Base-by-base conservation (phyloP, 2,888 invertebrate genomes). In the Andrena marginata region DNA sequence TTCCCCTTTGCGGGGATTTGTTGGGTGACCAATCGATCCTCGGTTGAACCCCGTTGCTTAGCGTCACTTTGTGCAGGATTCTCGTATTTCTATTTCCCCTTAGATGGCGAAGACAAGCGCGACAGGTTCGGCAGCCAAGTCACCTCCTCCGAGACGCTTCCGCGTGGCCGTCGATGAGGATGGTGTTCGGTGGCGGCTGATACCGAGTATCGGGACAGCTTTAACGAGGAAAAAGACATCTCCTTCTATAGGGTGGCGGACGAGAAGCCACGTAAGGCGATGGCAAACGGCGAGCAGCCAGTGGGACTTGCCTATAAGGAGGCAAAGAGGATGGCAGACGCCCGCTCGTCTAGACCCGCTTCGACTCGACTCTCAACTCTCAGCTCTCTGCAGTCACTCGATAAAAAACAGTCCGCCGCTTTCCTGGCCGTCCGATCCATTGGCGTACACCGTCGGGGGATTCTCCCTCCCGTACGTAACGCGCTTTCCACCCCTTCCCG, bases 321-420 rank as follows among this genome's bases (percentile, higher is more conserved):
- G 86, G 82, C 86, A 82, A 87, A 88, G 85, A 82, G 77, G 84
- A 84, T 82, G 82, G 85, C 85, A 88, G 85, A 89, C 90, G 89
- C 89, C 89, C 84, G 87, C 84, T 89, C 90, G 91, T 91, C 91
- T 90, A 91, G 88, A 91, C 87, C 86, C 89, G 86, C 85, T 90
- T 83, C 89, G 89, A 86, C 87, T 85, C 87, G 83, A 89, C 88
- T 88, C 88, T 88, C 89, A 84, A 89, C 89, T 90, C 90, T 89
- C 91, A 87, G 89, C 90, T 91, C 87, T 88, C 89, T 86, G 87
- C 89, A 88, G 91, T 91, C 91, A 90, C 89, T 91, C 91, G 91
- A 92, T 91, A 91, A 91, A 92, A 91, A 91, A 90, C 88, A 89
- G 89, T 87, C 88, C 87, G 86, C 85, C 89, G 91, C 88, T 89